Base-by-base conservation (phyloP, 2,113 vertebrate genomes). In the Vulpes lagopus region DNA sequence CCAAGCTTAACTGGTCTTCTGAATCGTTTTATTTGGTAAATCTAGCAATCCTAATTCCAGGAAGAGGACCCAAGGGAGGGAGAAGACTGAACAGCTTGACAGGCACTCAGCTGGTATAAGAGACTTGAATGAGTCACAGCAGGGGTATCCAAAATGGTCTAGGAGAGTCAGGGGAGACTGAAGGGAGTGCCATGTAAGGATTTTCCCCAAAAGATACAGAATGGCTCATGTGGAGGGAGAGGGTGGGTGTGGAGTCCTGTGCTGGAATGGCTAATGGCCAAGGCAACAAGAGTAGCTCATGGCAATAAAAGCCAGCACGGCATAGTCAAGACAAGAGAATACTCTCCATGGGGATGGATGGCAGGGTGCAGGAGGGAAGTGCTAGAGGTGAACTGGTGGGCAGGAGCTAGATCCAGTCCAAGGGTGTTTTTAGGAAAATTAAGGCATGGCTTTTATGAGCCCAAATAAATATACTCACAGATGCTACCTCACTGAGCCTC, bases 161-260 rank as follows among this genome's bases (percentile, higher is more conserved):
- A 17, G n/a, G 7, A 30, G 11, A 22, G 15, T 23, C 59, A 59
- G 35, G 38, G 25, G 8, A 35, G 25, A n/a, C 15, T 57, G 22
- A 65, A 67, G 81, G 53, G 27, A 51, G 8, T 15, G 8, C 2
- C 12, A 27, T 17, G 64, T 78, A 67, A 49, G n/a, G 30, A 90
- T 35, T 73, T 16, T 19, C 22, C 27, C 22, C 25, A 3, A 38
- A 49, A 51, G 12, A 49, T 20, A 49, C 5, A 35, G 65, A 76
- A 43, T 38, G 32, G 1, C 30, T 60, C 57, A 38, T 25, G 35
- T 23, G 51, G 71, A 49, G 62, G 3, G 27, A 4, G 27, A 69
- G 1, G 8, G 5, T 25, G 2, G 3, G 2, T 76, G 15, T 25
- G 17, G 15, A 1, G 7, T 11, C 4, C 0, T 8, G 7, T 62